Evolutionary conservation across 2,113 vertebrate species (phyloP).

Genomic region (Cavia aperea): DNA sequence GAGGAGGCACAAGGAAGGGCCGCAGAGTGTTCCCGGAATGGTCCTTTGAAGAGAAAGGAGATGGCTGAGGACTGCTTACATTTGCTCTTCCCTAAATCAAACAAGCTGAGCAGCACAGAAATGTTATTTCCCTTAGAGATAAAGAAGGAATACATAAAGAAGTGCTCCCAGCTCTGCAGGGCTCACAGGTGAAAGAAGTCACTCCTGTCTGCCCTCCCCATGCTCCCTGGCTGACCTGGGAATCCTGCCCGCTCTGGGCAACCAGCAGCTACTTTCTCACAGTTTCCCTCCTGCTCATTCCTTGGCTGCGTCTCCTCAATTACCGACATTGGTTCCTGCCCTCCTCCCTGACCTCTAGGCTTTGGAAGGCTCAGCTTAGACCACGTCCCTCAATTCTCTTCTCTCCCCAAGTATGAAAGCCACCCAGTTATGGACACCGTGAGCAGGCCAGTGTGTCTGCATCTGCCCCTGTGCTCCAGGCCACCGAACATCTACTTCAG

Average conservation of each 20-base stretch:
- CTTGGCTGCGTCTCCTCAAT: slow-evolving; percentile 46
- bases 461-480: background rate
- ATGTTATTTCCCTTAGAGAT: background rate
- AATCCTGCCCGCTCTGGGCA: background rate
- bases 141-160: background rate
- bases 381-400: background rate
- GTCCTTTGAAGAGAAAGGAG: background rate
- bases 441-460: background rate
- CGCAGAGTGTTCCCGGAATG: background rate
- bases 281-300: slow-evolving; percentile 44
- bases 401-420: background rate
- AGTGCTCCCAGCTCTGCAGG: background rate
- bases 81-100: background rate
- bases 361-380: background rate
- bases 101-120: background rate
- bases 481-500: background rate
- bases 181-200: background rate
- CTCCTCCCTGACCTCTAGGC: slow-evolving; percentile 30
- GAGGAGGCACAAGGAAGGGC: background rate
- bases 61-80: background rate
- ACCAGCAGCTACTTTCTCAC: background rate
- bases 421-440: background rate
- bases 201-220: background rate
- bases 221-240: slow-evolving; percentile 10
- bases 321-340: slow-evolving; percentile 29